Conservation (phyloP, 2,797 vertebrate genomes). For the Cynopterus sphinx region DNA sequence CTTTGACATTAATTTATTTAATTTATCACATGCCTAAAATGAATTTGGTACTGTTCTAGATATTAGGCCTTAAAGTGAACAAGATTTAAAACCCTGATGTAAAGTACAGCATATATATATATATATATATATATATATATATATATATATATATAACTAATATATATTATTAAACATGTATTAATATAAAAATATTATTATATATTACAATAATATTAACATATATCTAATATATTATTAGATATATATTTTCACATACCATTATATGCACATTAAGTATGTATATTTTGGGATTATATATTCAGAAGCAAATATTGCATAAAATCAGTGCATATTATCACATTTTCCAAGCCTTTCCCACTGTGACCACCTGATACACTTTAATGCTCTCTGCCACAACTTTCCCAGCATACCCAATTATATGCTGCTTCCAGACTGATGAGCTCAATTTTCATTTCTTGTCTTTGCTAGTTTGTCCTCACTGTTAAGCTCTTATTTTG, state of each 20-base stretch:
- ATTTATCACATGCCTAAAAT: neutral
- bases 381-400: neutral
- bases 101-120: neutral
- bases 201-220: too few relatives aligned
- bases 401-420: neutral
- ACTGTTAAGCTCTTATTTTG: neutral
- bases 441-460: neutral
- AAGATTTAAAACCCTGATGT: neutral
- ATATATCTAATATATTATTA: too few relatives aligned
- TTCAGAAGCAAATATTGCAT: neutral
- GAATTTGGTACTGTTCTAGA: neutral
- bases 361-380: neutral
- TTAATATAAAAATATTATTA: too few relatives aligned
- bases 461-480: neutral
- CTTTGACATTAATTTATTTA: neutral
- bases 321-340: neutral
- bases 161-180: too few relatives aligned
- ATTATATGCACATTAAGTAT: neutral
- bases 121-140: too few relatives aligned
- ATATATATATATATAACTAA: too few relatives aligned
- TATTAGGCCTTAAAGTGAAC: neutral
- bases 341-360: neutral
- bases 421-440: neutral
- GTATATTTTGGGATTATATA: neutral
- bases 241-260: neutral